phyloP scores from a whole-genome alignment of 1,140 invertebrate species.

The Paramacrobiotus metropolitanus region DNA sequence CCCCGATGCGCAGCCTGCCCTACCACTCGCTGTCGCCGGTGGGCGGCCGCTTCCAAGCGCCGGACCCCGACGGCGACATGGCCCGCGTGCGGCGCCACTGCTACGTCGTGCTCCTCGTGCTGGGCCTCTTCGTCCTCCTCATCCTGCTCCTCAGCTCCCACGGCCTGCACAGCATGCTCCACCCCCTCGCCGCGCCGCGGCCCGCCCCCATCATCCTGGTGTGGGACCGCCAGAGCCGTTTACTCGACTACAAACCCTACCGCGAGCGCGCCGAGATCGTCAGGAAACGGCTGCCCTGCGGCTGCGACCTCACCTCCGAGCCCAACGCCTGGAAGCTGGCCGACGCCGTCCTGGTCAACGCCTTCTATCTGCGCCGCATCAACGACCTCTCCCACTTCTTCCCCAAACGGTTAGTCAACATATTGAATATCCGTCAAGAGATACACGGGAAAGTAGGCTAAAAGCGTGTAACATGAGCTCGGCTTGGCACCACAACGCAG shows the following conservation, averaged over 20 bases:
- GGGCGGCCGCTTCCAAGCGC: too few species aligned
- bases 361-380: neutral
- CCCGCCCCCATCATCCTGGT: neutral
- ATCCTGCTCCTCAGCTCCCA: neutral
- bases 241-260: neutral
- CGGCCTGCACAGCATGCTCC: neutral
- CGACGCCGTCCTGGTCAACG: neutral
- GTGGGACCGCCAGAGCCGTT: neutral
- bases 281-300: neutral
- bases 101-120: neutral
- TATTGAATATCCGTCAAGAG: too few species aligned
- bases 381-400: neutral
- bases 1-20: too few species aligned
- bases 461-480: too few species aligned
- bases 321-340: neutral
- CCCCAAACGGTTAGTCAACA: neutral
- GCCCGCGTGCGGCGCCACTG: neutral
- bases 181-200: neutral
- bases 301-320: neutral
- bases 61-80: neutral
- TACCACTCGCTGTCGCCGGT: too few species aligned
- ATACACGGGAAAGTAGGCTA: too few species aligned
- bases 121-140: neutral
- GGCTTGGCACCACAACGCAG: too few species aligned
- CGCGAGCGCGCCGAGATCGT: neutral